A percentile compares a stretch with the other conserved stretches of the same genome.
These are phyloP conservation scores for Butorides virescens DNA, from an alignment of 2,113 vertebrate genomes.

Conservation along the genomic window DNA sequence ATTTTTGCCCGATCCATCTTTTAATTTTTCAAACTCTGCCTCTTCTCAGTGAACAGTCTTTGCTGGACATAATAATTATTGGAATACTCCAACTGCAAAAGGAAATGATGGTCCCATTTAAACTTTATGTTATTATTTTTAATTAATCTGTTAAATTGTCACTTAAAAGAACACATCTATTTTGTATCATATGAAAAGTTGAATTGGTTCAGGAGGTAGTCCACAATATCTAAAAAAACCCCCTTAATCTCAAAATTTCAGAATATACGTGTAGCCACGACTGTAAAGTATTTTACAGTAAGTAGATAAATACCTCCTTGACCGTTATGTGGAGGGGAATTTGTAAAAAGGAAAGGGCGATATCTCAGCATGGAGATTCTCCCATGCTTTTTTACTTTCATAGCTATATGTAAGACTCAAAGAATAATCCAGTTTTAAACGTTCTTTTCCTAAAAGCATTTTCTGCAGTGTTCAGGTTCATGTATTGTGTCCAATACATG, in stretches of 20 bases:
- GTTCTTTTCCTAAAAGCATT: not conserved
- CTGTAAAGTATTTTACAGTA: not conserved
- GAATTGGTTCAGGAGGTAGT: not conserved
- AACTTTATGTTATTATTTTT: not conserved
- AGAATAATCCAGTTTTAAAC: not conserved
- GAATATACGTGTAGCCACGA: not conserved
- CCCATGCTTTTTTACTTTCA: not conserved
- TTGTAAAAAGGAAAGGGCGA: not conserved
- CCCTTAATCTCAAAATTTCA: not conserved
- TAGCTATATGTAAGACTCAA: not conserved
- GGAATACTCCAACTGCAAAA: not conserved
- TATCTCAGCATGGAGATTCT: not conserved
- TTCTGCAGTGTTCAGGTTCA: not conserved
- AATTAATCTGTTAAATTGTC: not conserved
- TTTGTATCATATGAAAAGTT: not conserved
- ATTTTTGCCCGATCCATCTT: not conserved
- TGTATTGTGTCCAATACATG: fast-evolving
- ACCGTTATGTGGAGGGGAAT: not conserved
- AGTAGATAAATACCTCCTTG: not conserved
- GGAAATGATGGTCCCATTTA: not conserved
- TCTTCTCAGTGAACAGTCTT: not conserved
- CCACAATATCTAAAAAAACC: not conserved
- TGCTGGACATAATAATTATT: not conserved
- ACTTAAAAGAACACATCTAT: not conserved
- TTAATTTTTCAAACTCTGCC: not conserved